phyloP scores from a whole-genome alignment of 2,797 vertebrate genomes.

The Ctenopoma multispine region DNA sequence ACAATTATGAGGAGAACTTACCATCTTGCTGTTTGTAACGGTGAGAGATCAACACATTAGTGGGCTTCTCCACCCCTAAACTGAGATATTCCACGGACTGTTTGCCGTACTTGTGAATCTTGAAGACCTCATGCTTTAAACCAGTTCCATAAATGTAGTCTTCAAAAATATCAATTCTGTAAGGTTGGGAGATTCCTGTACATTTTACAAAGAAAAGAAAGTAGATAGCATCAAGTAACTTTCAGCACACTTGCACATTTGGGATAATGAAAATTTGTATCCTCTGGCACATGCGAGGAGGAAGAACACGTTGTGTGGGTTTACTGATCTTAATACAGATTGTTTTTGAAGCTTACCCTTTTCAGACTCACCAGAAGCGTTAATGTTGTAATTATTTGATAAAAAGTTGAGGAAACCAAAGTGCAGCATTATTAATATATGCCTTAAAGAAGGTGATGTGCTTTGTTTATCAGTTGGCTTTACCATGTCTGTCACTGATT shows the following conservation, averaged over 20 bases:
- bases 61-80: constrained; percentile 92
- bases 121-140: constrained; percentile 93
- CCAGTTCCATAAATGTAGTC: constrained; percentile 97
- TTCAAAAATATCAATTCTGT: constrained; percentile 97
- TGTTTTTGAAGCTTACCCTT: constrained; percentile 19
- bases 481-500: constrained; percentile 93
- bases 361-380: constrained; percentile 26
- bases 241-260: constrained; percentile 8
- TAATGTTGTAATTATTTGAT: constrained; percentile 51
- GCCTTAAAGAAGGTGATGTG: constrained; percentile 27
- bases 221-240: constrained; percentile 15
- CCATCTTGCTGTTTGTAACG: constrained; percentile 95
- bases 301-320: constrained; percentile 1
- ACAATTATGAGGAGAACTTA: constrained; percentile 74
- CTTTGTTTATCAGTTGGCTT: constrained; percentile 41
- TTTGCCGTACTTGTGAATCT: constrained; percentile 94
- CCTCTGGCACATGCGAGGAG: constrained; percentile 13
- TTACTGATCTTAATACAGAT: constrained; percentile 26
- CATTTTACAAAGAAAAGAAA: constrained; percentile 38
- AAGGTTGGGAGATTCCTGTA: constrained; percentile 93
- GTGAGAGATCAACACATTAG: constrained; percentile 93
- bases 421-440: constrained; percentile 14
- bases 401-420: constrained; percentile 33
- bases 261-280: constrained; percentile 18
- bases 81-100: constrained; percentile 87